Evolutionary conservation across 2,113 vertebrate genomes (phyloP).

Genomic region (Callipepla californica): DNA sequence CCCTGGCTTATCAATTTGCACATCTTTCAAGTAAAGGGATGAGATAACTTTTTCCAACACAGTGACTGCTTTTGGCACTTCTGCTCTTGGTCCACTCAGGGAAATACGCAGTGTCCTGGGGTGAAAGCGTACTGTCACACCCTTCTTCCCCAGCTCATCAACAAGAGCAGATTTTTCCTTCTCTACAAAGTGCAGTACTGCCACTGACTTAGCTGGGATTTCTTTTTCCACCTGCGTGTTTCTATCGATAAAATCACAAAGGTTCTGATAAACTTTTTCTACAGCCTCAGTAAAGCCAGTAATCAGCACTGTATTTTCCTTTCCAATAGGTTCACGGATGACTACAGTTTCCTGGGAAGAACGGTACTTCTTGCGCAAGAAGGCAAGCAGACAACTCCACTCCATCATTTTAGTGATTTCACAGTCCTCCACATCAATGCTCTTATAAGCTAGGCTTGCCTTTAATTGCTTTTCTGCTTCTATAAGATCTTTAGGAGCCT

Average conservation of each 20-base stretch:
- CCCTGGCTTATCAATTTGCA: slow-evolving; percentile 78
- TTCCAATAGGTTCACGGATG: slow-evolving; percentile 36
- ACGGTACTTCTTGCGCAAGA: slow-evolving; percentile 45
- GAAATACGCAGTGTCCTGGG: slow-evolving; percentile 56
- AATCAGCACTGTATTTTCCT: slow-evolving; percentile 72
- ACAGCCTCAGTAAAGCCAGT: slow-evolving; percentile 77
- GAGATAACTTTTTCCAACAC: slow-evolving; percentile 45
- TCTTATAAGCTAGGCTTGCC: slow-evolving; percentile 54
- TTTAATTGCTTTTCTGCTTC: slow-evolving; percentile 80
- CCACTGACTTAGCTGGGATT: slow-evolving; percentile 43
- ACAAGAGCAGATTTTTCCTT: slow-evolving; percentile 17
- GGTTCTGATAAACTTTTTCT: slow-evolving; percentile 8
- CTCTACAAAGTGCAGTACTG: slow-evolving; percentile 76
- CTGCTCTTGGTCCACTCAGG: slow-evolving; percentile 77
- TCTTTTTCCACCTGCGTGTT: slow-evolving; percentile 72
- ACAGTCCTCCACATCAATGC: slow-evolving; percentile 73
- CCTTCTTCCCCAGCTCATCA: slow-evolving; percentile 49
- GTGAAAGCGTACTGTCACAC: slow-evolving; percentile 67
- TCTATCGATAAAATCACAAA: slow-evolving; percentile 79
- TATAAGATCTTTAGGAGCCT: slow-evolving; percentile 58
- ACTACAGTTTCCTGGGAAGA: slow-evolving; percentile 31
- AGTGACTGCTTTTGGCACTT: slow-evolving; percentile 57
- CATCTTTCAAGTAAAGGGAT: slow-evolving; percentile 58
- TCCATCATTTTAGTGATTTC: slow-evolving; percentile 62
- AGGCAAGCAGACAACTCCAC: slow-evolving; percentile 75